Evolutionary conservation across 2,888 invertebrate genomes (phyloP).

Genomic region (Alviniconcha strummeri): DNA sequence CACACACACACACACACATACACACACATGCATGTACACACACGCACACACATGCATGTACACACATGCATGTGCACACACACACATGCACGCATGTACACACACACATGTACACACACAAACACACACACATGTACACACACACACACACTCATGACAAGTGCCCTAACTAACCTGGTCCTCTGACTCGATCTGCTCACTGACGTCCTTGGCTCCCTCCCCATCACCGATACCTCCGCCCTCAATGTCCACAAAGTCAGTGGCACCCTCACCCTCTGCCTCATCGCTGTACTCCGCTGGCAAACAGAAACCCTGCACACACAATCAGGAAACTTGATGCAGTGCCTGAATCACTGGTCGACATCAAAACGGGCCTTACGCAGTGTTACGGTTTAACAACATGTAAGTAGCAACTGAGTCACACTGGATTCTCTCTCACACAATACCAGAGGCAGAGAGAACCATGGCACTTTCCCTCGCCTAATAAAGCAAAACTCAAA

Average conservation of each 20-base stretch:
- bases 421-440: no score
- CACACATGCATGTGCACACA: not conserved
- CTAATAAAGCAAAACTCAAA: no score
- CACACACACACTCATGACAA: not conserved
- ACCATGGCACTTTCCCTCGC: no score
- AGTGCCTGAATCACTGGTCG: no score
- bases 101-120: not conserved
- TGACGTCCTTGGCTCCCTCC: conserved; percentile 94
- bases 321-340: not conserved
- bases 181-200: conserved; percentile 88
- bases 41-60: not conserved
- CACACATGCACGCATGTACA: not conserved
- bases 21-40: no score
- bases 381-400: no score
- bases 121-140: not conserved
- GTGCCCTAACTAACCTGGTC: conserved; percentile 80
- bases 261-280: conserved; percentile 71
- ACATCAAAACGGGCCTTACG: no score
- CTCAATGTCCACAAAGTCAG: conserved; percentile 75
- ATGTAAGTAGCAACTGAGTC: no score
- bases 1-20: no score
- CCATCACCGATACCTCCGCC: conserved; percentile 95
- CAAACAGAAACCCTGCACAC: conserved; percentile 88
- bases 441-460: no score
- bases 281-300: conserved; percentile 87